Conservation (phyloP, 1,140 invertebrate genomes). For the Sinonovacula constricta region DNA sequence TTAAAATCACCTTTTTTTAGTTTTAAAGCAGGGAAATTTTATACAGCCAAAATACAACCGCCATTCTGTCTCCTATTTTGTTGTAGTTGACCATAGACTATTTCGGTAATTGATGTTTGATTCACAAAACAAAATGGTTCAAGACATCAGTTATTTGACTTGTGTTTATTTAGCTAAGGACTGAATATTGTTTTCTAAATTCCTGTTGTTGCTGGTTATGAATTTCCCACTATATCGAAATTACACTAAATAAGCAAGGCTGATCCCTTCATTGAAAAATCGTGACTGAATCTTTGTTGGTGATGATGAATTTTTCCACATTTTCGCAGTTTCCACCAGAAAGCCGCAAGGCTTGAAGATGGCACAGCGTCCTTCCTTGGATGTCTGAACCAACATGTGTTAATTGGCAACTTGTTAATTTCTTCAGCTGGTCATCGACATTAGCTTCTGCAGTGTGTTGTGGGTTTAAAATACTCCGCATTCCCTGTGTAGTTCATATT, state of each 20-base stretch:
- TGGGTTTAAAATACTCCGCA: no score
- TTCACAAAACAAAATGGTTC: constrained; percentile 69
- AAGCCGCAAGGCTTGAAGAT: neutral
- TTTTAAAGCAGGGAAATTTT: neutral
- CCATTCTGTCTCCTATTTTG: constrained; percentile 75
- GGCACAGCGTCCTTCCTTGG: neutral
- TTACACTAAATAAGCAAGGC: no score
- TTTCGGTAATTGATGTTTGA: constrained; percentile 69
- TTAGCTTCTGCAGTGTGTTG: no score
- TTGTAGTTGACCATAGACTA: constrained; percentile 76
- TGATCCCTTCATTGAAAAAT: no score
- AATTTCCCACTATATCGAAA: no score
- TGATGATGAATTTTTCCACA: constrained; percentile 58
- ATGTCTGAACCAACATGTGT: neutral
- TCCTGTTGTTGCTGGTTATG: no score
- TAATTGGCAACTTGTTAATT: no score
- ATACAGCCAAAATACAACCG: neutral
- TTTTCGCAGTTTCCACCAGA: neutral
- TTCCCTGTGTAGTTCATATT: no score
- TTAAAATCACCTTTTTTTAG: neutral
- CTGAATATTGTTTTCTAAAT: no score
- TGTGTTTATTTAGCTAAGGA: no score
- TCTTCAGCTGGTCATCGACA: no score
- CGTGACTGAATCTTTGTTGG: no score
- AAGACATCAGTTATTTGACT: constrained; percentile 82